Evolutionary conservation across 2,113 vertebrate species (phyloP), one percentile per base, ranked within the genome.

Genomic region (Sphaerodactylus townsendi): DNA sequence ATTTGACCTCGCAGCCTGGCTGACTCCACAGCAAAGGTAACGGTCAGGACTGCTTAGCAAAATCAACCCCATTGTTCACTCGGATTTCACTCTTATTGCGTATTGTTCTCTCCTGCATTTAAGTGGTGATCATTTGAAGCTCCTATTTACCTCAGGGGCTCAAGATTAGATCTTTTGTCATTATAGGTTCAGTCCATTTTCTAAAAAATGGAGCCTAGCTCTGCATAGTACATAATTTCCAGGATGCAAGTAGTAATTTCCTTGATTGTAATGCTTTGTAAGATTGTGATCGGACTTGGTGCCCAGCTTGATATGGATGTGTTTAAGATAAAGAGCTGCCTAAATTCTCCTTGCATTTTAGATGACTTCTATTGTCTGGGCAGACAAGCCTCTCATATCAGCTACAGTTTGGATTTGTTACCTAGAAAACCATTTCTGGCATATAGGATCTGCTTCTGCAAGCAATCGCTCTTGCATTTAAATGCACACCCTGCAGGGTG

Each of bases 21-120:
- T 85, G 72, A 28, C 37, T 75, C 85, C 72, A 82, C 82, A 86
- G 56, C 77, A 33, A 79, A 70, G 11, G 59, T 56, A 85, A 77
- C 80, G 82, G 73, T 85, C 79, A 85, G 87, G 81, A 71, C 2
- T 39, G 75, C n/a, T 77, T 87, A 80, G 33, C 19, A 73, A 87
- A 86, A 90, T 81, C 68, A 71, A 41, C 37, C 50, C 50, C 85
- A 3, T 80, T 88, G 81, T 85, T 89, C 33, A 30, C 30, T 69
- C 62, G 82, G 53, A 70, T 84, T 86, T 81, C 81, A 66, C 77
- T 87, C 44, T 33, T 78, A 65, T 30, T 35, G 81, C 81, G 65
- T 62, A 23, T 44, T 90, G 80, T 83, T 70, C 68, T 87, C 82
- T 86, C 78, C 33, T 89, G 35, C 48, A 71, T 70, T 81, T 13